phyloP scores from a whole-genome alignment of 2,113 vertebrate genomes.

The Prolemur simus region DNA sequence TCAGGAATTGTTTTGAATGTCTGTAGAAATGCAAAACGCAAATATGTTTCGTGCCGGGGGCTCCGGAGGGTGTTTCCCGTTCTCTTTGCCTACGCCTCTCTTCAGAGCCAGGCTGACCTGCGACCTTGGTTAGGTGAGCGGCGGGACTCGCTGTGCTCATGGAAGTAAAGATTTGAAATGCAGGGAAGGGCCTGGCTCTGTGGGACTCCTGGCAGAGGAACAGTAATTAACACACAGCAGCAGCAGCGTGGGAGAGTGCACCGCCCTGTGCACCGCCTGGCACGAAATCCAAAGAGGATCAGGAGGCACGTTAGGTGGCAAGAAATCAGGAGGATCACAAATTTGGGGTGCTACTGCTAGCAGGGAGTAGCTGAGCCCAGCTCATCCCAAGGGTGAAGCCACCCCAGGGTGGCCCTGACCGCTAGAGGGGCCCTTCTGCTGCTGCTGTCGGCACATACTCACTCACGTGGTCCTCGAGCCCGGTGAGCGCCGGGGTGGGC shows the following conservation, averaged over 20 bases:
- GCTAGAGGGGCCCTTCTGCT: neutral
- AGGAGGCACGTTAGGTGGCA: no score
- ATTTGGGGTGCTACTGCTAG: neutral
- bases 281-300: neutral
- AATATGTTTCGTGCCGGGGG: neutral
- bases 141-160: slow-evolving; percentile 46
- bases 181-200: neutral
- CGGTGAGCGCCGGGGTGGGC: no score
- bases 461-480: neutral
- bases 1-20: slow-evolving; percentile 76
- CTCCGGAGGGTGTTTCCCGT: neutral
- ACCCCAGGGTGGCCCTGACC: neutral
- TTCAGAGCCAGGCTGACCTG: neutral
- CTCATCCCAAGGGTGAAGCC: neutral
- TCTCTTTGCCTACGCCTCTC: neutral
- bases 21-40: slow-evolving; percentile 62
- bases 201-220: neutral
- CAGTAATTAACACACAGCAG: no score
- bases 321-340: neutral
- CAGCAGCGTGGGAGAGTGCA: neutral
- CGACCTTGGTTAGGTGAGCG: slow-evolving; percentile 35
- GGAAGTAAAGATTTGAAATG: slow-evolving; percentile 73
- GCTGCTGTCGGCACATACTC: accelerated
- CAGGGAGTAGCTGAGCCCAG: neutral
- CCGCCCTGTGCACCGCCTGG: accelerated